phyloP scores from a whole-genome alignment of 2,888 invertebrate genomes.

The Parnassius apollo region DNA sequence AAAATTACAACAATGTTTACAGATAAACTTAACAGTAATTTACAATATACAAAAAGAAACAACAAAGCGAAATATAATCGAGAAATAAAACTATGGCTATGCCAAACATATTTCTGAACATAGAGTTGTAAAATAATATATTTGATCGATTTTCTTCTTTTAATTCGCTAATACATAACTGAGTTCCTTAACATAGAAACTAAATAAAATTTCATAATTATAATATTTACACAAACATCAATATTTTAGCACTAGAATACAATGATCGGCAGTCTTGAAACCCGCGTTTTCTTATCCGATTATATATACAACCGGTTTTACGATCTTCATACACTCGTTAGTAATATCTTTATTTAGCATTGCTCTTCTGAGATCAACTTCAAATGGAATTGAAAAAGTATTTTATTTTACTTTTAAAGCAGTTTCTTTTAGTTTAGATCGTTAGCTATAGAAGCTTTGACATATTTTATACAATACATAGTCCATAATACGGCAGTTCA shows the following conservation, averaged over 20 bases:
- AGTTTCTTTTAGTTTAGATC: constrained; percentile 13
- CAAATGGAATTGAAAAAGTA: constrained; percentile 2
- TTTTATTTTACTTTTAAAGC: constrained; percentile 41
- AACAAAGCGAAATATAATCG: constrained; percentile 51
- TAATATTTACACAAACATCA: constrained; percentile 51
- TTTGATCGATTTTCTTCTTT: constrained; percentile 22
- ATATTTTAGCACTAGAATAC: constrained; percentile 41
- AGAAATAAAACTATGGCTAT: constrained; percentile 39
- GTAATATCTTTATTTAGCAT: constrained; percentile 40
- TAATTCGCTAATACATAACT: constrained; percentile 17
- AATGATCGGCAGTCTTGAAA: constrained; percentile 48
- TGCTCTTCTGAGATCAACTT: constrained; percentile 67
- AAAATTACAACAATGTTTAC: constrained; percentile 71
- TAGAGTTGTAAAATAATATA: constrained; percentile 28
- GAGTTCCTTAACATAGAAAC: constrained; percentile 16
- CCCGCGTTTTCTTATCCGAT: constrained; percentile 35
- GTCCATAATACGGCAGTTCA: background rate
- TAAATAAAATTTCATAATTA: constrained; percentile 40
- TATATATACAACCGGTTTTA: constrained; percentile 25
- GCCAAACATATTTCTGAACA: constrained; percentile 40
- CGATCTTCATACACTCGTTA: constrained; percentile 18
- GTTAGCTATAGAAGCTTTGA: constrained; percentile 22
- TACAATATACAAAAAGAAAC: constrained; percentile 68
- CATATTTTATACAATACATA: constrained; percentile 13
- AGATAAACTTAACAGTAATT: constrained; percentile 74